Evolutionary conservation across 2,888 invertebrate genomes (phyloP), one percentile per base, ranked within the genome.

Genomic region (Rugalucina vietnamica): DNA sequence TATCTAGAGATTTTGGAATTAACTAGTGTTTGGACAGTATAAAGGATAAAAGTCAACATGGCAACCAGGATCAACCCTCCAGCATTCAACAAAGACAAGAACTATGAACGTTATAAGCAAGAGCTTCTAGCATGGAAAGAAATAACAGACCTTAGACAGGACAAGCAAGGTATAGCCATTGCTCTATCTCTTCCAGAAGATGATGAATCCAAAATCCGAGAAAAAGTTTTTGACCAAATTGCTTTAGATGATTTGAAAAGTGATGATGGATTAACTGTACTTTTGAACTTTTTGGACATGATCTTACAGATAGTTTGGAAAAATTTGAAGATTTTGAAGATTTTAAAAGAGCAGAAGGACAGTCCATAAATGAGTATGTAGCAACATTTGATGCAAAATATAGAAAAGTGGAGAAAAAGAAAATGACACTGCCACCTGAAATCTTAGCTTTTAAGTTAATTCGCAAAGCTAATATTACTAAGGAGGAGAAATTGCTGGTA

Each of bases 341-440:
- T 65, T 83, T 74, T 49, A 14, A 69, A 14, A 54, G 54, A 54
- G n/a, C 54, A 54, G 21, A 54, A 21, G 21, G 21, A 4, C 54
- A 54, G 54, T 54, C 54, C 14, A 54, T 54, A 54, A n/a, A 54
- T 54, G 84, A 88, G 21, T 88, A 54, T 74, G 69, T 85, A 14
- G 74, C 82, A 8, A 37, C 21, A 34, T 86, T 88, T 82, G 84
- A 86, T 69, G 29, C 57, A 10, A 86, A 86, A 39, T 88, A 88
- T 72, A 65, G 82, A 36, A 84, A 85, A 75, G 84, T 85, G 27
- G 77, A 82, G 24, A 89, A 89, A 77, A 88, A 83, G 71, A 82
- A 86, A n/a, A 88, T 88, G 85, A 86, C 54, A 50, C 37, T 89
- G 18, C 86, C 89, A 34, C 39, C 82, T 39, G 86, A 89, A 83